Conservation (phyloP, 2,113 vertebrate species). For the Takifugu bimaculatus region DNA sequence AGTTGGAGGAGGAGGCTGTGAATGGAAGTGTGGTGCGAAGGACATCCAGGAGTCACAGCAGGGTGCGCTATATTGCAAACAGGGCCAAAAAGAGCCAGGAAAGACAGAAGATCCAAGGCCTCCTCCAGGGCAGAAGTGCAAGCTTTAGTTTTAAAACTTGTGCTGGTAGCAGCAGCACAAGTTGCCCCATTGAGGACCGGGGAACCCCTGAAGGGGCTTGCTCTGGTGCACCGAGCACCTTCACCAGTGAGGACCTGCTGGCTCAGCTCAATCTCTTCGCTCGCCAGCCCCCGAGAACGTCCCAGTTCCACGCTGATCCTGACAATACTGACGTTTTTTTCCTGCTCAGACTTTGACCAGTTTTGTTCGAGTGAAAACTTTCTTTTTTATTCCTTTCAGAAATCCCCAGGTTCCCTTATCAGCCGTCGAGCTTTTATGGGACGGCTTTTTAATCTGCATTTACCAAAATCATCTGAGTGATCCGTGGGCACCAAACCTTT, state of each 20-base stretch:
- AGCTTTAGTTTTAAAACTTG: conserved; percentile 33
- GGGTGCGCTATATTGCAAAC: conserved; percentile 90
- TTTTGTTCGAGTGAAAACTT: conserved; percentile 18
- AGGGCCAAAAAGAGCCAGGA: conserved; percentile 88
- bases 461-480: conserved; percentile 12
- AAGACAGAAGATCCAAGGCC: conserved; percentile 79
- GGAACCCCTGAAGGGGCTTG: conserved; percentile 91
- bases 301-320: conserved; percentile 45
- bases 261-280: conserved; percentile 55
- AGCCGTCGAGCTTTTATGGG: background rate
- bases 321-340: conserved; percentile 77
- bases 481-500: conserved; percentile 32
- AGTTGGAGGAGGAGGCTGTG: conserved; percentile 35
- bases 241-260: conserved; percentile 68
- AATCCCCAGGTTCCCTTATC: conserved; percentile 4
- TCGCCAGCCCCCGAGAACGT: conserved; percentile 39
- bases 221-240: conserved; percentile 75
- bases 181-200: conserved; percentile 83
- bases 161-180: conserved; percentile 25
- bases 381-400: conserved; percentile 1
- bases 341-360: conserved; percentile 75
- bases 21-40: conserved; percentile 74
- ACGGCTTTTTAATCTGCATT: conserved; percentile 13
- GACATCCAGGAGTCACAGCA: conserved; percentile 87
- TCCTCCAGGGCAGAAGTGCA: conserved; percentile 46